Conservation (phyloP, 2,797 vertebrate species). For the Alosa sapidissima region DNA sequence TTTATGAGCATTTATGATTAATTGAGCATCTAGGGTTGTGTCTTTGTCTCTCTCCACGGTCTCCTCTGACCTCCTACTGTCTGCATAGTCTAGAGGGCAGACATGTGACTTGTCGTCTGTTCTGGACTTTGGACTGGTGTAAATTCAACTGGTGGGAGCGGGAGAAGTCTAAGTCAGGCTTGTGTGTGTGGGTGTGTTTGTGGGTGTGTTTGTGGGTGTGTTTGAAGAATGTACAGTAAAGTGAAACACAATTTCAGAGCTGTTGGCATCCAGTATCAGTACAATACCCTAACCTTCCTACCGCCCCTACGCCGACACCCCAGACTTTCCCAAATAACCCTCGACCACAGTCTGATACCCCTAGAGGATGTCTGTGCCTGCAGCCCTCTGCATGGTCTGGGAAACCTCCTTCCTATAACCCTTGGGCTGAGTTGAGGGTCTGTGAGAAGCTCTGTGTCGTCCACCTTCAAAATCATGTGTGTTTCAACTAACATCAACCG, state of each 20-base stretch:
- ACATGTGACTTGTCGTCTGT: not conserved
- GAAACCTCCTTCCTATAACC: slow-evolving; percentile 54
- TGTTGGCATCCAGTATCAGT: slow-evolving; percentile 84
- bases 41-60: slow-evolving; percentile 66
- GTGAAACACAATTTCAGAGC: slow-evolving; percentile 80
- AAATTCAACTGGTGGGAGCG: not conserved
- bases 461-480: not conserved
- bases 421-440: slow-evolving; percentile 82
- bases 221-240: slow-evolving; percentile 69
- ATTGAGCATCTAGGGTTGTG: slow-evolving; percentile 45
- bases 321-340: slow-evolving; percentile 18
- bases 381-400: slow-evolving; percentile 54
- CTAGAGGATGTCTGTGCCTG: slow-evolving; percentile 80
- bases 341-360: slow-evolving; percentile 74
- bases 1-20: not conserved
- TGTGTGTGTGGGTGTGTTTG: not conserved
- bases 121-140: not conserved
- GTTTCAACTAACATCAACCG: not conserved
- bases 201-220: too few species aligned
- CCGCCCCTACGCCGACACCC: not conserved
- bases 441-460: slow-evolving; percentile 59
- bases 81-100: slow-evolving; percentile 51
- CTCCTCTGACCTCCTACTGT: slow-evolving; percentile 57
- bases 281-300: slow-evolving; percentile 72
- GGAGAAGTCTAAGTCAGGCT: not conserved